These are phyloP conservation scores for Carcharodon carcharias DNA, from an alignment of 2,797 vertebrate species.

Conservation along the genomic window DNA sequence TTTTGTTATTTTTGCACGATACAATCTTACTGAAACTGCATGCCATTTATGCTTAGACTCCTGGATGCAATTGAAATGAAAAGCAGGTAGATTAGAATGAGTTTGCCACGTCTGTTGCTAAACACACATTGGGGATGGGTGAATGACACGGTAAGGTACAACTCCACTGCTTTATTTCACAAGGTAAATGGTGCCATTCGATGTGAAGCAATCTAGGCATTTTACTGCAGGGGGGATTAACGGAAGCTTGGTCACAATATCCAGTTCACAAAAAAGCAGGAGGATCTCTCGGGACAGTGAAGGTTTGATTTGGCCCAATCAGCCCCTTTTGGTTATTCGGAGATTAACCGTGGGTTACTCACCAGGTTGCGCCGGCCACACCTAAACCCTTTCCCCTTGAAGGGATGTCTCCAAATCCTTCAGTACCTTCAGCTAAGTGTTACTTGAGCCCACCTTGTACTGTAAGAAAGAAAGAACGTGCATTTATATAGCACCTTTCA, in stretches of 20 bases:
- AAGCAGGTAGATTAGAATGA: background rate
- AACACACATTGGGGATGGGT: background rate
- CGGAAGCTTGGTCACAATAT: background rate
- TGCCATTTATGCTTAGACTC: background rate
- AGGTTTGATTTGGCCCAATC: background rate
- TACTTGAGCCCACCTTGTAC: background rate
- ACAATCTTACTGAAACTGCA: constrained; percentile 1
- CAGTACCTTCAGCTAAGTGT: background rate
- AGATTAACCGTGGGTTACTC: background rate
- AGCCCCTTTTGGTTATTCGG: too few species aligned
- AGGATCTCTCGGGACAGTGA: background rate
- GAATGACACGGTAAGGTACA: background rate
- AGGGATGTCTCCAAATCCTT: background rate
- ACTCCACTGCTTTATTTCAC: background rate
- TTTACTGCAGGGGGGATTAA: background rate
- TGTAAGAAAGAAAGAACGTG: background rate
- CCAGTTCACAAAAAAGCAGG: background rate
- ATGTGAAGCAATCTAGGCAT: background rate
- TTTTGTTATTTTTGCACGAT: background rate
- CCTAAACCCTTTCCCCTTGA: background rate
- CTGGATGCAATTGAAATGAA: background rate
- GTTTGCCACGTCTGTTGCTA: background rate
- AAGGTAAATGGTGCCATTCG: background rate
- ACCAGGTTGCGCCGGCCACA: background rate
- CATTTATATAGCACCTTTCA: background rate